These are phyloP conservation scores for Koerneria pararmatus DNA, from an alignment of 2,888 invertebrate genomes.

Conservation along the genomic window DNA sequence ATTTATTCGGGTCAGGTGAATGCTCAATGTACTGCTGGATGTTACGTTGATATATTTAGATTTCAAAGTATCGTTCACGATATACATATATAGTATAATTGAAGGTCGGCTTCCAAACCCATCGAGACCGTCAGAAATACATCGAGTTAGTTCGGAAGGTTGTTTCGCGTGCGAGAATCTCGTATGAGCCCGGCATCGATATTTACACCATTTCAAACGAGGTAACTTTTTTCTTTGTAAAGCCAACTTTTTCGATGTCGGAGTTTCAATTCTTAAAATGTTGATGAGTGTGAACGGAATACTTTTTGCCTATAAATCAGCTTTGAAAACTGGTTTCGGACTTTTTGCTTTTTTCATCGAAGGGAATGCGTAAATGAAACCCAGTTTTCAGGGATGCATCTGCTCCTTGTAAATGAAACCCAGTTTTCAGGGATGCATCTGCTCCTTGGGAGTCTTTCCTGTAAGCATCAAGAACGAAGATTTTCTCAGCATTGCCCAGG, in stretches of 20 bases:
- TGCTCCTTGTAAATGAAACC: slow-evolving; percentile 29
- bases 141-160: slow-evolving; percentile 37
- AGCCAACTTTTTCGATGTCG: too few species aligned
- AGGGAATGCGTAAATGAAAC: not conserved
- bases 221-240: slow-evolving; percentile 27
- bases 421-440: slow-evolving; percentile 40
- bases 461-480: slow-evolving; percentile 55
- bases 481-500: slow-evolving; percentile 40
- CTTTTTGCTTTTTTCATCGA: too few species aligned
- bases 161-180: slow-evolving; percentile 38
- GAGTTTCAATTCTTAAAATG: too few species aligned
- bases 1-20: too few species aligned
- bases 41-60: too few species aligned
- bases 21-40: too few species aligned
- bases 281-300: too few species aligned
- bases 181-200: slow-evolving; percentile 43
- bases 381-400: slow-evolving; percentile 38
- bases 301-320: too few species aligned
- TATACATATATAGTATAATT: not conserved
- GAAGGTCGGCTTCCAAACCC: slow-evolving; percentile 54
- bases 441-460: slow-evolving; percentile 52
- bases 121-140: slow-evolving; percentile 45
- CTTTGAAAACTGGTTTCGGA: too few species aligned
- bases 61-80: too few species aligned
- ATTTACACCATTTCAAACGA: slow-evolving; percentile 42